A percentile compares a stretch with the other conserved stretches of the same genome.
phyloP scores from a whole-genome alignment of 2,797 vertebrate genomes.

The Buphagus erythrorhynchus region DNA sequence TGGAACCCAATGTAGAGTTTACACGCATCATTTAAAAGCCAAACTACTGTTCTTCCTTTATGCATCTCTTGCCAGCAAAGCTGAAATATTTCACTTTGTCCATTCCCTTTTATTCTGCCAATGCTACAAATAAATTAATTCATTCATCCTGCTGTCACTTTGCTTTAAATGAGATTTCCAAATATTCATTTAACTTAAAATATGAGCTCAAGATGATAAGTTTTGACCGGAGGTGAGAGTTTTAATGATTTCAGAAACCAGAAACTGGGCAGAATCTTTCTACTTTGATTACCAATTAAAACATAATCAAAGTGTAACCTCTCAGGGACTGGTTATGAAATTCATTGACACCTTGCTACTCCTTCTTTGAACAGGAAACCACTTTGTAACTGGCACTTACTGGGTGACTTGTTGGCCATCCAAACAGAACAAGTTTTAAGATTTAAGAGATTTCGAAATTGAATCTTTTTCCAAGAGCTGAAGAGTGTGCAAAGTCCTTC shows the following conservation, averaged over 20 bases:
- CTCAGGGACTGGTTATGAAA: not conserved
- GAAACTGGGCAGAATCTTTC: not conserved
- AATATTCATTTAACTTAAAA: constrained; percentile 8
- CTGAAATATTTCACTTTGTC: not conserved
- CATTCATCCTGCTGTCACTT: not conserved
- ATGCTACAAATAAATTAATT: not conserved
- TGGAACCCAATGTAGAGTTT: not conserved
- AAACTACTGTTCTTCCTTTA: not conserved
- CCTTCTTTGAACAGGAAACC: not conserved
- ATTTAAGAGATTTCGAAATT: not conserved
- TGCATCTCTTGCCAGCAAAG: not conserved
- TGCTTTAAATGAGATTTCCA: not conserved
- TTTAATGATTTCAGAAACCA: not conserved
- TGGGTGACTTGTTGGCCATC: not conserved
- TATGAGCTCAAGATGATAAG: not conserved
- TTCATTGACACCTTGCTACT: not conserved
- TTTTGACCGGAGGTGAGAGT: not conserved
- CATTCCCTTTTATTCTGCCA: not conserved
- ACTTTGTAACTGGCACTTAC: not conserved
- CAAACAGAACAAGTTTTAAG: not conserved
- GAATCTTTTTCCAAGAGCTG: not conserved
- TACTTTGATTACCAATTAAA: not conserved
- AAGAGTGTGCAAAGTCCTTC: not conserved
- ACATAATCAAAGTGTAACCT: not conserved
- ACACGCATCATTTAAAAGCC: not conserved